These are phyloP conservation scores for Cyclargus thomasi DNA, from an alignment of 1,140 invertebrate species.

Conservation along the genomic window DNA sequence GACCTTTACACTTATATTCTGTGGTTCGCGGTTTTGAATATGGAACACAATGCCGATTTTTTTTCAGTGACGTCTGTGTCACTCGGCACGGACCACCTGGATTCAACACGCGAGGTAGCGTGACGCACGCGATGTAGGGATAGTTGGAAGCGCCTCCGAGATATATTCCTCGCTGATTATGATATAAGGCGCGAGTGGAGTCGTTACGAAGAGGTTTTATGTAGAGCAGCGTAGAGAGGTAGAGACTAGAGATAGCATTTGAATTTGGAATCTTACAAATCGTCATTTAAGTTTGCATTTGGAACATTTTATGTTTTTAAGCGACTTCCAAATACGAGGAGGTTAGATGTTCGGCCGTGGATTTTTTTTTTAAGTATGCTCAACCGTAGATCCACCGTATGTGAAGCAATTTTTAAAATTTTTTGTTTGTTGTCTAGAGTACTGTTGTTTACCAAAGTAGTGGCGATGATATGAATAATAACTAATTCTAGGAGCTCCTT, in stretches of 20 bases:
- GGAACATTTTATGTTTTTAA: too few species aligned
- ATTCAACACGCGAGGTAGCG: conserved; percentile 7
- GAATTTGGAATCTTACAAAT: not conserved
- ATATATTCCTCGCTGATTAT: conserved; percentile 10
- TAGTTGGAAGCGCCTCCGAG: conserved; percentile 11
- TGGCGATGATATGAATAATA: too few species aligned
- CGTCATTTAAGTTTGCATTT: too few species aligned
- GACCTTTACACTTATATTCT: not conserved
- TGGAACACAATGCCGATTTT: not conserved
- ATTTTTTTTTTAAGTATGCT: too few species aligned
- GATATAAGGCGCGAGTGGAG: conserved; percentile 7
- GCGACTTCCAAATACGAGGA: too few species aligned
- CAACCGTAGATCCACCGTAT: too few species aligned
- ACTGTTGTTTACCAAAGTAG: too few species aligned
- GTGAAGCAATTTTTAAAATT: too few species aligned
- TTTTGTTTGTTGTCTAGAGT: too few species aligned
- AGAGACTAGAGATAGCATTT: not conserved
- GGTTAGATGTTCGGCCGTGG: too few species aligned
- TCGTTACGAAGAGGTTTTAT: not conserved
- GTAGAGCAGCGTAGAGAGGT: not conserved
- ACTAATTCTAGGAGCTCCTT: too few species aligned
- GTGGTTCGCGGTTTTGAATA: not conserved
- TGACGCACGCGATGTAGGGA: conserved; percentile 10
- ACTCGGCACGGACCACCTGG: conserved; percentile 18
- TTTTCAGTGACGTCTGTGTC: conserved; percentile 17